phyloP scores from a whole-genome alignment of 1,140 invertebrate species.

The Brachionus rubens region DNA sequence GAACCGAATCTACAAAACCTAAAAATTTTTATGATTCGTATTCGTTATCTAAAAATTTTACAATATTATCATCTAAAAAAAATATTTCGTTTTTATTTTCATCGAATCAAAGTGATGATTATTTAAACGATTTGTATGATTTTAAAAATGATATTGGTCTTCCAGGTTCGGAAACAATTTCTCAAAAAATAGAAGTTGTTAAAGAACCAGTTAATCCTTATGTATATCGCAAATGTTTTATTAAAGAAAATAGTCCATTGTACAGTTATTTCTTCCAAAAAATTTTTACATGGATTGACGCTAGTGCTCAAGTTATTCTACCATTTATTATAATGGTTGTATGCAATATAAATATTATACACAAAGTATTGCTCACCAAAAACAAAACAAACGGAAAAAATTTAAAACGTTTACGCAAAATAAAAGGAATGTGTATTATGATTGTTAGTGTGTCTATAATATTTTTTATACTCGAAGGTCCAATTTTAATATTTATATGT shows the following conservation, averaged over 20 bases:
- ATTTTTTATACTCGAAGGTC: slow-evolving; percentile 39
- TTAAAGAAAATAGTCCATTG: slow-evolving; percentile 11
- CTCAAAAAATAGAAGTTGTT: neutral
- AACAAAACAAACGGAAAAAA: slow-evolving; percentile 44
- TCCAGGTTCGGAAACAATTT: too few relatives aligned
- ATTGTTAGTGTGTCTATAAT: slow-evolving; percentile 30
- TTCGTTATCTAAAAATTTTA: neutral
- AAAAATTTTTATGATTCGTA: neutral
- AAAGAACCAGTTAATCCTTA: slow-evolving; percentile 36
- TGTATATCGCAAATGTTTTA: slow-evolving; percentile 37
- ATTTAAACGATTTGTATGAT: too few relatives aligned
- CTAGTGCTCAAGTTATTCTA: slow-evolving; percentile 23
- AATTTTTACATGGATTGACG: slow-evolving; percentile 46
- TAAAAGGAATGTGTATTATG: slow-evolving; percentile 45
- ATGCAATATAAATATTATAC: slow-evolving; percentile 45
- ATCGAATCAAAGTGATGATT: too few relatives aligned
- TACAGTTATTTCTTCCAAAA: slow-evolving; percentile 43
- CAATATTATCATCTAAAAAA: too few relatives aligned
- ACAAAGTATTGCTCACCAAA: slow-evolving; percentile 35
- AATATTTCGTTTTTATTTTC: too few relatives aligned
- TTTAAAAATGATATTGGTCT: too few relatives aligned
- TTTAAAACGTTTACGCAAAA: slow-evolving; percentile 30
- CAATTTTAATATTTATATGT: slow-evolving; percentile 30
- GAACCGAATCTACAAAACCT: neutral
- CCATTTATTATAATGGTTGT: slow-evolving; percentile 46